A percentile compares a stretch with the other conserved stretches of the same genome.
These are phyloP conservation scores for Phrynosoma platyrhinos DNA, from an alignment of 2,113 vertebrate genomes.

Conservation along the genomic window DNA sequence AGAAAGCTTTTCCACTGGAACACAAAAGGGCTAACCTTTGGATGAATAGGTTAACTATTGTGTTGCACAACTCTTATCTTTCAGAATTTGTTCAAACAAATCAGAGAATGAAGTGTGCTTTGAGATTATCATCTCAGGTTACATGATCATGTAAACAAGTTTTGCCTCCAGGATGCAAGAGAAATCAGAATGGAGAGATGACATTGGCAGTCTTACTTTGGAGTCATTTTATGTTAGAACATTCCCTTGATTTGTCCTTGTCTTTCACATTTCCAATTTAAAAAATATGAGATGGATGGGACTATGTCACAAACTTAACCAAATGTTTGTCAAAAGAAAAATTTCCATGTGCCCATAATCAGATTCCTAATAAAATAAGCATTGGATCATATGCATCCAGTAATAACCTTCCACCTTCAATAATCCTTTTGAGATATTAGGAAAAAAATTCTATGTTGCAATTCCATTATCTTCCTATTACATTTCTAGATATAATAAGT, in stretches of 20 bases:
- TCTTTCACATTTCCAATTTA: neutral
- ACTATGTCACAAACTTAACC: neutral
- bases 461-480: neutral
- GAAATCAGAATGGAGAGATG: neutral
- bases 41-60: neutral
- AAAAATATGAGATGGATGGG: neutral
- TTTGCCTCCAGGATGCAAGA: neutral
- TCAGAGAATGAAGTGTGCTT: neutral
- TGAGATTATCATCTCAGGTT: neutral
- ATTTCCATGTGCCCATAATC: neutral
- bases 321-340: neutral
- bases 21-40: neutral
- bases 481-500: neutral
- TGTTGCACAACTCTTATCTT: neutral
- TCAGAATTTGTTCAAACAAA: neutral
- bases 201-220: neutral
- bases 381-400: neutral
- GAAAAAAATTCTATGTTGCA: neutral
- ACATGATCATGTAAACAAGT: constrained; percentile 1
- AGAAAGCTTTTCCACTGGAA: neutral
- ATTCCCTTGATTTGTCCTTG: constrained; percentile 1
- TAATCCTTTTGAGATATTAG: neutral
- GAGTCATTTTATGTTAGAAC: neutral
- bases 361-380: constrained; percentile 12
- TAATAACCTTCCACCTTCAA: constrained; percentile 3